A percentile compares a stretch with the other conserved stretches of the same genome.
Evolutionary conservation across 2,888 invertebrate species (phyloP).

Genomic region (Drosophila testacea): DNA sequence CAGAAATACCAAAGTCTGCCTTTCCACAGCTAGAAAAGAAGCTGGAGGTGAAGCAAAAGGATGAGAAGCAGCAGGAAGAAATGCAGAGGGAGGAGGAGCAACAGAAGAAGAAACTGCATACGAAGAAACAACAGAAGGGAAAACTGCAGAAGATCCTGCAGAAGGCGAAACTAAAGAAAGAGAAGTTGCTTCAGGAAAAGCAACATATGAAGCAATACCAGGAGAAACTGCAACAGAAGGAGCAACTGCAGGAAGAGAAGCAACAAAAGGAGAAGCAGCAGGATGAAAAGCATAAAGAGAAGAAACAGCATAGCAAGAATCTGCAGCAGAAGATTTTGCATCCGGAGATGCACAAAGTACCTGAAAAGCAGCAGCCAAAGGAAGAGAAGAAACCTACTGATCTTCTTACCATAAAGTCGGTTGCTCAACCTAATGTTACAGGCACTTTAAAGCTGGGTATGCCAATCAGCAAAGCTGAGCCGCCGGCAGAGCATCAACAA

Average conservation of each 20-base stretch:
- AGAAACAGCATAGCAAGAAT: too few species aligned
- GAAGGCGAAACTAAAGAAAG: too few species aligned
- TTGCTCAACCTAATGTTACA: not conserved
- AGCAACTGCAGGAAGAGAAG: too few species aligned
- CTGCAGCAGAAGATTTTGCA: too few species aligned
- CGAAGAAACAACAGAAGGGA: not conserved
- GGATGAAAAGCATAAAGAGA: too few species aligned
- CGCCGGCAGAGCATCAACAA: slow-evolving; percentile 19
- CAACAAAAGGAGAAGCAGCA: too few species aligned
- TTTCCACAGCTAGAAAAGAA: too few species aligned
- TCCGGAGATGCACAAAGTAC: not conserved
- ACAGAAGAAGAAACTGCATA: not conserved
- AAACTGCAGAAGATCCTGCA: too few species aligned
- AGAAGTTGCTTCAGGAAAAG: too few species aligned
- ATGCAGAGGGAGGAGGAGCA: not conserved
- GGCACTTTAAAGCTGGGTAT: not conserved
- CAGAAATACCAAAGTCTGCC: not conserved
- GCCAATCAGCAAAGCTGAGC: not conserved
- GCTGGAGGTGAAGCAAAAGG: not conserved
- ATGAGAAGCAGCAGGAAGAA: not conserved
- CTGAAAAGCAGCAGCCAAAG: not conserved
- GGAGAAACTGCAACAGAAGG: too few species aligned
- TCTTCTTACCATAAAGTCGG: not conserved
- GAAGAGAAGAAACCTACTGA: too few species aligned
- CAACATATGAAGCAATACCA: too few species aligned